Percentiles rank a stretch among this genome's conserved stretches.
These are phyloP conservation scores for Paradisaea rubra DNA, from an alignment of 2,113 vertebrate species.

Conservation along the genomic window DNA sequence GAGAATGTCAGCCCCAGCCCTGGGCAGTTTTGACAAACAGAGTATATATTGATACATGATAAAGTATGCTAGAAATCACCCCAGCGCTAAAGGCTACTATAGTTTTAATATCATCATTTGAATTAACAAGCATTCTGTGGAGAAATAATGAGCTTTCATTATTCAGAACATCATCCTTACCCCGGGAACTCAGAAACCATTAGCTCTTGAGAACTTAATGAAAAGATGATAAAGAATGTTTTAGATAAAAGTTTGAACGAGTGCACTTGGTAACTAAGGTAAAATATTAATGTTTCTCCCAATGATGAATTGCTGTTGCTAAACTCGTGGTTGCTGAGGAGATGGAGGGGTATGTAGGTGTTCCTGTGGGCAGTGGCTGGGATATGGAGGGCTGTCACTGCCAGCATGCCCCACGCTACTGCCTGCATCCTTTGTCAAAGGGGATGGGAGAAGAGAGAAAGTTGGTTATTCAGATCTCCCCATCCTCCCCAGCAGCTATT, in stretches of 20 bases:
- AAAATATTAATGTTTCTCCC: conserved; percentile 95
- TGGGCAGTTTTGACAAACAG: conserved; percentile 99
- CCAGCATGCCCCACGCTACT: fast-evolving
- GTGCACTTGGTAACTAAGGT: conserved; percentile 97
- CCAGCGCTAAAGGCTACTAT: conserved; percentile 99
- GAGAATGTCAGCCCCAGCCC: conserved; percentile 99
- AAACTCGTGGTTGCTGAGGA: background rate
- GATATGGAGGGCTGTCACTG: background rate
- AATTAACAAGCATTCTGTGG: conserved; percentile 99
- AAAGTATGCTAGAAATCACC: conserved; percentile 99
- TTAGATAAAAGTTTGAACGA: conserved; percentile 99
- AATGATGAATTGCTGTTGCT: conserved; percentile 83
- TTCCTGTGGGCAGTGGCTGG: background rate
- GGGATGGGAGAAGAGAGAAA: background rate
- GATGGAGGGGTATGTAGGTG: conserved; percentile 5
- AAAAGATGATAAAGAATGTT: conserved; percentile 99
- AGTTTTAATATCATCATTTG: conserved; percentile 99
- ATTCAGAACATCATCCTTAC: conserved; percentile 99
- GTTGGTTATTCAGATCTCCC: background rate
- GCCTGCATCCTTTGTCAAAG: background rate
- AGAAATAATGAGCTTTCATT: conserved; percentile 99
- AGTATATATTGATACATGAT: conserved; percentile 99
- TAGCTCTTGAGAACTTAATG: conserved; percentile 99
- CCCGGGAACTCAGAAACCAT: conserved; percentile 98
- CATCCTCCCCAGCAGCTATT: background rate